Base-by-base conservation (phyloP, 2,888 invertebrate species). In the Alviniconcha strummeri region DNA sequence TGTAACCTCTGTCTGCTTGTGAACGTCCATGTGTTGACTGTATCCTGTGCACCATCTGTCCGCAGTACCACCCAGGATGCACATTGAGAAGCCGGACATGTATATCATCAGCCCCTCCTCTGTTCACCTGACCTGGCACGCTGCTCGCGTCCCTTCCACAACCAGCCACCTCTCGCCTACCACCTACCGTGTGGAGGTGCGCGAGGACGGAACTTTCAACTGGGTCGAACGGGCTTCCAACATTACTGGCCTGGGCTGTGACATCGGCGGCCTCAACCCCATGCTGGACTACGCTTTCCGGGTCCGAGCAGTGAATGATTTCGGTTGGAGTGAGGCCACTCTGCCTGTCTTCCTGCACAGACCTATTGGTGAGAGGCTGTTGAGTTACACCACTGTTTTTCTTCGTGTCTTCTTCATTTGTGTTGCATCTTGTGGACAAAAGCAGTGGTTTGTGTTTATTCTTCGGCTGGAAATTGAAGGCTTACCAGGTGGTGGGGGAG, bases 211-310 rank as follows among this genome's bases (percentile, higher is more conserved):
- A 54, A 85, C 85, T n/a, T 85, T 90, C 83, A 91, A 92, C 81
- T 93, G 93, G 93, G 84, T 90, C 7, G 91, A 91, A 78, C 83
- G 91, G 54, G 91, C 89, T 13, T 85, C 90, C 0, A 90, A 91
- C 56, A 74, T 91, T 67, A 78, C 81, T 9, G 86, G 85, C 9
- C 82, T 89, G 64, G 89, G 87, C 64, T 89, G 88, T 82, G 86
- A 86, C 5, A 87, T 93, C 74, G 89, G 87, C 64, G 89, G 91
- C 64, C 90, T 99, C 85, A 97, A 97, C 92, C 98, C 99, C 0
- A 97, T 97, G 95, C 95, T 97, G 88, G 98, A 99, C 94, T 99
- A 99, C 94, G 97, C 97, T 94, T 98, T 99, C 95, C 95, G 99
- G 85, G 96, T 99, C 67, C 96, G 99, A 57, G 99, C 99, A 5